Conservation (phyloP, 2,888 invertebrate species). For the Noctua pronuba region DNA sequence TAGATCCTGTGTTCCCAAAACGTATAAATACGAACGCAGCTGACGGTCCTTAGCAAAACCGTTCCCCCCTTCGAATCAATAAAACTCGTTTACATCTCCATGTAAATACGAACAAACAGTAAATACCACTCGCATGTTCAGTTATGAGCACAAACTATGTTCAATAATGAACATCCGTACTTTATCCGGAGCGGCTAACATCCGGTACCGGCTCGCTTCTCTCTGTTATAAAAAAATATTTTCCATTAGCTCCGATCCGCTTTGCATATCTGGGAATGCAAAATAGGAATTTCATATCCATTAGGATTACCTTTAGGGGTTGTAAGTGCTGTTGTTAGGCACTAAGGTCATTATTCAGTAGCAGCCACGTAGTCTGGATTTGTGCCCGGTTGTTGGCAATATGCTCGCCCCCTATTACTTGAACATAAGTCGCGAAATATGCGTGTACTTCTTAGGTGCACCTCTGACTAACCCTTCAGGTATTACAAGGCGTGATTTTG, state of each 20-base stretch:
- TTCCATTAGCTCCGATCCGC: slow-evolving; percentile 73
- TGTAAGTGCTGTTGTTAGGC: slow-evolving; percentile 33
- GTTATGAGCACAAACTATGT: slow-evolving; percentile 74
- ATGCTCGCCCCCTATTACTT: too few relatives aligned
- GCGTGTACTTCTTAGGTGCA: too few relatives aligned
- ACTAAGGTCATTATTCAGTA: neutral
- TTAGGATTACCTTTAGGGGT: slow-evolving; percentile 71
- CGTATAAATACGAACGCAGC: neutral
- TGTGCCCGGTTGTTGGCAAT: too few relatives aligned
- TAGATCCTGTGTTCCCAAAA: neutral
- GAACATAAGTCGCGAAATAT: too few relatives aligned
- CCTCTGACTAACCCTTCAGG: too few relatives aligned
- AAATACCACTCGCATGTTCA: slow-evolving; percentile 45
- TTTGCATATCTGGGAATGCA: slow-evolving; percentile 53
- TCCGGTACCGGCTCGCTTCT: slow-evolving; percentile 72
- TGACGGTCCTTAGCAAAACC: neutral
- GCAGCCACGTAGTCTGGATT: too few relatives aligned
- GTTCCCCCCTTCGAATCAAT: neutral
- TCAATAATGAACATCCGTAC: slow-evolving; percentile 78
- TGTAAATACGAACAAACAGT: slow-evolving; percentile 38
- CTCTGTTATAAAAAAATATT: slow-evolving; percentile 73
- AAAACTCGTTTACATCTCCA: slow-evolving; percentile 8
- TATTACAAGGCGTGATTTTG: too few relatives aligned
- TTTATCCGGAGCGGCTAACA: slow-evolving; percentile 71
- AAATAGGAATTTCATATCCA: slow-evolving; percentile 67